Base-by-base conservation (phyloP, 2,797 vertebrate species). In the Sparus aurata region DNA sequence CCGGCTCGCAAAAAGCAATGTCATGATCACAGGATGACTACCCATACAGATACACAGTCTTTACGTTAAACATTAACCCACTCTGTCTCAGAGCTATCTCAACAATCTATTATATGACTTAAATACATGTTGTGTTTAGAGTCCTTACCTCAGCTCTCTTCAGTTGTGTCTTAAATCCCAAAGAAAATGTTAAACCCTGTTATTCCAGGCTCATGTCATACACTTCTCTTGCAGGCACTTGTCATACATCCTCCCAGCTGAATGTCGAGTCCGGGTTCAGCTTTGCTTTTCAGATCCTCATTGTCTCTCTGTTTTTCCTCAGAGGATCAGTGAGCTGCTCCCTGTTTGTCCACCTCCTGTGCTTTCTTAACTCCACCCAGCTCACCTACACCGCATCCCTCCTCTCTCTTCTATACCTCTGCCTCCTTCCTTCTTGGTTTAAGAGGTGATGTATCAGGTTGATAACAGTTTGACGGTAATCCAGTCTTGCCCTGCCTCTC, bases 291-390 rank as follows among this genome's bases (percentile, higher is more conserved):
- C 84, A 83, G 71, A 62, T 71, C 79, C 30, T 85, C 85, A 88
- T 90, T 47, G 83, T 79, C 25, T 78, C 88, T 79, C 88, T 89
- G 73, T 85, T 82, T 78, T 63, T 69, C 83, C 91, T 93, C 92
- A 27, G 23, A 87, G 87, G 90, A 92, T 90, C 77, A 59, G 6
- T 50, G 75, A 17, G 49, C 75, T 69, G 70, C 88, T 86, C 63
- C 75, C 84, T 91, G 89, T 94, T 93, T 93, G 89, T 84, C 85
- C 89, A 83, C 90, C 87, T 88, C 79, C 87, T 67, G 30, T 61
- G 55, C 73, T 73, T 75, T 80, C 74, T 86, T 84, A 75, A 92
- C 92, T 90, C 94, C 94, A 78, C 95, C 94, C 91, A 90, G 77
- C 50, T 85, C 73, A 87, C 83, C 85, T 86, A 55, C 34, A 55